Base-by-base conservation (phyloP, 2,888 invertebrate genomes). In the Eupithecia inturbata region DNA sequence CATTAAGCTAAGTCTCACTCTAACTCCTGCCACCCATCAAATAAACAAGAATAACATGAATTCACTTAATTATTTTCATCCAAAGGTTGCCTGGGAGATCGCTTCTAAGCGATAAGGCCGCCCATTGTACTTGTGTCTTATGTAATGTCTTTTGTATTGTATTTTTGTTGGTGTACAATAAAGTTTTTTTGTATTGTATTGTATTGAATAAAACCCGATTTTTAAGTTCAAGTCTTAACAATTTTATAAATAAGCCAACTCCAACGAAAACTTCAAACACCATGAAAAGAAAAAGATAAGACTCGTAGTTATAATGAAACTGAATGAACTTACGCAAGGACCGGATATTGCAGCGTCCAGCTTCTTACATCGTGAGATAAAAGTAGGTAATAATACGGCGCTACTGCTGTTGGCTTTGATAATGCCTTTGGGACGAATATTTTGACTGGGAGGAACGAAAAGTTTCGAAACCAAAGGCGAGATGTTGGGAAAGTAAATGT, bases 241-340 rank as follows among this genome's bases (percentile, higher is more conserved):
- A 31, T 64, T 57, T 64, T 64, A 64, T 64, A 64, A 64, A 64
- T 64, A 64, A 64, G 63, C 14, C 71, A 79, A 80, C 74, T 77
- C 68, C 67, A 45, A 77, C 67, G 80, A 84, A 84, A 84, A 83
- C 82, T 80, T 78, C 77, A 81, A 81, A 82, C 74, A 78, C 83
- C 80, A 85, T 84, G 83, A 83, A 82, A 85, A 83, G 84, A 85
- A 86, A 86, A 76, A 82, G 89, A 89, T 89, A 88, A 87, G 88
- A 77, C 63, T 31, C 36, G 78, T 76, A 81, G 85, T 86, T 76
- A 76, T 76, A 71, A 87, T 87, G 86, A 85, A 87, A 86, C 71
- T 81, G 86, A 82, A 81, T 72, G 72, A 67, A 79, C 36, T 69
- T 70, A 62, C 62, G 69, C 68, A 57, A 69, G 71, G 53, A 77